Base-by-base conservation (phyloP, 2,113 vertebrate species). In the Microtus pennsylvanicus region DNA sequence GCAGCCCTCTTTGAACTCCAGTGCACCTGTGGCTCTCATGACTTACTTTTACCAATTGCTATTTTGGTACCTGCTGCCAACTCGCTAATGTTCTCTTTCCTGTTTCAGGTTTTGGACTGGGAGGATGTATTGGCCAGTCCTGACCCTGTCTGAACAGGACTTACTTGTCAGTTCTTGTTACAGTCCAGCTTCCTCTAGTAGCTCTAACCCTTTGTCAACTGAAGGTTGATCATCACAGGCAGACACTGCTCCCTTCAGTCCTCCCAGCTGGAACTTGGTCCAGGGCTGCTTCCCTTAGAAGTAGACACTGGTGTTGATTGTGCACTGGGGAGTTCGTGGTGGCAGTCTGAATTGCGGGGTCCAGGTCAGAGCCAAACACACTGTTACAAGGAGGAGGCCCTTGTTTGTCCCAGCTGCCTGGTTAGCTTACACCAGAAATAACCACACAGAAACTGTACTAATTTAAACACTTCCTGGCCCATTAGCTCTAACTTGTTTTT, bases 111-210 rank as follows among this genome's bases (percentile, higher is more conserved):
- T 61, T 61, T 21, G 63, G 13, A 63, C 21, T 26, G 52, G 83
- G 45, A 65, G 58, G 42, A 38, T 3, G 14, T 33, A 52, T 19
- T 67, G 45, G 16, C 7, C 10, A 13, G 1, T 2, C 7, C 50
- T 12, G 17, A 63, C 22, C 22, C 63, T 61, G 42, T 83, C 12
- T 21, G 55, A 83, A 24, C 38, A 75, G 24, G 33, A 7, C 35
- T 81, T 45, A 22, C 30, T 21, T 14, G 19, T 17, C 19, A 78
- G 45, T 0, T 7, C 35, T 88, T 19, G 17, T 74, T 38, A 1
- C 5, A 1, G 2, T 38, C 6, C 42, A 35, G 21, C 33, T 10
- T 28, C 2, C 17, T 24, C 14, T 0, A 10, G 26, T 8, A 7
- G 11, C 3, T 10, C 8, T 77, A 8, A 0, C 1, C 14, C 63